phyloP scores from a whole-genome alignment of 2,888 invertebrate genomes.

The Argyresthia goedartella region DNA sequence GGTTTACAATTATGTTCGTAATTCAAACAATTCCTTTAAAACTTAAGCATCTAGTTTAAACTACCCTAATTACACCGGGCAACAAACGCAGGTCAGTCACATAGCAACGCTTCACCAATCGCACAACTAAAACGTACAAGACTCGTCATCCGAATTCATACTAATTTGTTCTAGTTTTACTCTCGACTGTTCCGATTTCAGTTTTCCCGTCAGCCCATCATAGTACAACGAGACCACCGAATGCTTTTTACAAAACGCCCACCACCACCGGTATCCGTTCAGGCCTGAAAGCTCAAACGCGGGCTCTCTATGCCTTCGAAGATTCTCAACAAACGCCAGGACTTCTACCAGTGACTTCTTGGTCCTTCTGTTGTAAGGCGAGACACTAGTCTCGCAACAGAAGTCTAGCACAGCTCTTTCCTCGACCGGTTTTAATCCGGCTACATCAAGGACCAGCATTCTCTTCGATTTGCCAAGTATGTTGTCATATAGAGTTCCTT shows the following conservation, averaged over 20 bases:
- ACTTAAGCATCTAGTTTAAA: too few relatives aligned
- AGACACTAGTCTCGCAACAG: slow-evolving; percentile 79
- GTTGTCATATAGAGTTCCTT: slow-evolving; percentile 83
- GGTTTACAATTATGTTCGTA: too few relatives aligned
- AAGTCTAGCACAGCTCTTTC: slow-evolving; percentile 78
- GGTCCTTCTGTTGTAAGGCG: slow-evolving; percentile 79
- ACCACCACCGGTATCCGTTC: slow-evolving; percentile 85
- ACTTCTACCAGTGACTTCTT: slow-evolving; percentile 76
- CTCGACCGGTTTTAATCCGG: slow-evolving; percentile 71
- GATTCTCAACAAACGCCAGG: slow-evolving; percentile 75
- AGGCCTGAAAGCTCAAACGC: slow-evolving; percentile 77
- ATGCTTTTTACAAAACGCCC: slow-evolving; percentile 86
- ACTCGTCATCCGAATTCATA: slow-evolving; percentile 25
- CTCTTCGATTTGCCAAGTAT: slow-evolving; percentile 82
- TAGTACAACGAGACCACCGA: slow-evolving; percentile 74
- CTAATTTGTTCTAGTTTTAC: slow-evolving; percentile 18
- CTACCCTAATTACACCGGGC: too few relatives aligned
- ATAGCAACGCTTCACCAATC: not conserved
- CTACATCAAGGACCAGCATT: slow-evolving; percentile 81
- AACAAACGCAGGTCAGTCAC: too few relatives aligned
- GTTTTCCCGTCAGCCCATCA: slow-evolving; percentile 7
- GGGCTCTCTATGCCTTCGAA: slow-evolving; percentile 70
- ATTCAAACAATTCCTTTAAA: too few relatives aligned
- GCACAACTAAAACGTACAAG: slow-evolving; percentile 11
- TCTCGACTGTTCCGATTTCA: not conserved